phyloP scores from a whole-genome alignment of 2,113 vertebrate species.

The Charadrius vociferus region DNA sequence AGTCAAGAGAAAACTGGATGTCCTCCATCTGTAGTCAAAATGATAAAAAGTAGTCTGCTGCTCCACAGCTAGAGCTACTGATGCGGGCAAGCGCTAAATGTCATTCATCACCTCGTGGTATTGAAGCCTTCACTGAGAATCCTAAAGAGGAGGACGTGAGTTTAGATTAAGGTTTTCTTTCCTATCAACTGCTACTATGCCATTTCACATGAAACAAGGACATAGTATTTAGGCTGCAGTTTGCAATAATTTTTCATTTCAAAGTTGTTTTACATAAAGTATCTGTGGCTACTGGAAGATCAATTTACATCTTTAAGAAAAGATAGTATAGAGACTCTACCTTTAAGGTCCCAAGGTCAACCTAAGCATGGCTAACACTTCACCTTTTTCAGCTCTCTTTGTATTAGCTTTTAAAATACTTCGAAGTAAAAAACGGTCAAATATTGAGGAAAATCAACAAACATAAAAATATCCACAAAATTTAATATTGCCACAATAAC shows the following conservation, averaged over 20 bases:
- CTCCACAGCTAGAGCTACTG: neutral
- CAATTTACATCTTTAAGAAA: neutral
- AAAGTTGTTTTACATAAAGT: neutral
- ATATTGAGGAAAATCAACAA: neutral
- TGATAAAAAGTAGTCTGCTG: neutral
- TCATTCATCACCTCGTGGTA: neutral
- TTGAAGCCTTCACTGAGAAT: neutral
- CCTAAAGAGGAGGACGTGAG: neutral
- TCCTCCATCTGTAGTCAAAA: constrained; percentile 19
- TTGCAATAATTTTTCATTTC: neutral
- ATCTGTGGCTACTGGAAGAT: neutral
- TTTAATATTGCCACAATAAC: neutral
- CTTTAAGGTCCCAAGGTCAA: neutral
- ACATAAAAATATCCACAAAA: neutral
- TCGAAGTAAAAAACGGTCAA: neutral
- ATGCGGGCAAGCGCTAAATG: neutral
- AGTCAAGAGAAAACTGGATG: neutral
- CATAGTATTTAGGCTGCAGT: neutral
- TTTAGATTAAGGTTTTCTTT: neutral
- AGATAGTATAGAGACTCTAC: neutral
- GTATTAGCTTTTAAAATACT: neutral
- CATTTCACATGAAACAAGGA: neutral
- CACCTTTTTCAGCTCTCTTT: neutral
- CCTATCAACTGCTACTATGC: neutral
- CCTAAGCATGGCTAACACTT: neutral